Percentiles rank a stretch among this genome's conserved stretches.
Conservation (phyloP, 2,888 invertebrate species). For the Epinotia brunnichana region DNA sequence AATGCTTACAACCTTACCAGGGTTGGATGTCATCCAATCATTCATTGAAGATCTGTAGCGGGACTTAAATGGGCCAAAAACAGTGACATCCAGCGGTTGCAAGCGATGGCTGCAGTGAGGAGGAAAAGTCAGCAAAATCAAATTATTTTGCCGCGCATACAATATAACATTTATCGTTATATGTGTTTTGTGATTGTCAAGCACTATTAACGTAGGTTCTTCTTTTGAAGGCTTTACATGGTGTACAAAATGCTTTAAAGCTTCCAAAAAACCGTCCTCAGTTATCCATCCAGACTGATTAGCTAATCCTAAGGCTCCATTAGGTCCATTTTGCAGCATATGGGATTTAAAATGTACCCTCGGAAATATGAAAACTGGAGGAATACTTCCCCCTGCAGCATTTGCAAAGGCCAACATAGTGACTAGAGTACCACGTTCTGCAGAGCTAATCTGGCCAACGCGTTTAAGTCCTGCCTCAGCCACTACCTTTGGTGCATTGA, state of each 20-base stretch:
- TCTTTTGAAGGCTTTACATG: conserved; percentile 2
- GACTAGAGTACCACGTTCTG: neutral
- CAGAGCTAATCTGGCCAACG: neutral
- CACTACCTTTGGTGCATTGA: neutral
- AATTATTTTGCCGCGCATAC: conserved; percentile 4
- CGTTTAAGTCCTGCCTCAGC: conserved; percentile 2
- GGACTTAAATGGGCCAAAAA: neutral
- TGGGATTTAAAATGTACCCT: conserved; percentile 30
- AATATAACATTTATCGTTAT: conserved; percentile 22
- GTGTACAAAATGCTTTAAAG: neutral
- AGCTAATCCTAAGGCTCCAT: neutral
- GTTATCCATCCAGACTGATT: conserved; percentile 4
- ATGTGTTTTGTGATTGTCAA: conserved; percentile 11
- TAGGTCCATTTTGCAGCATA: conserved; percentile 32
- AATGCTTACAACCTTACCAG: neutral
- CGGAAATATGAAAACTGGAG: conserved; percentile 16
- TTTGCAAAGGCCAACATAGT: conserved; percentile 1
- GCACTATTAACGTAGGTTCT: neutral
- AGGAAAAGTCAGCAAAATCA: conserved; percentile 4
- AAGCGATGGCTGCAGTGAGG: neutral
- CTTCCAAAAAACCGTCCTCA: neutral
- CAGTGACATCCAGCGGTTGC: neutral
- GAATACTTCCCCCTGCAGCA: neutral
- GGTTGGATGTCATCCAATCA: neutral
- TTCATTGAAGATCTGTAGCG: neutral